Percentiles rank a stretch among this genome's conserved stretches.
Conservation (phyloP, 2,888 invertebrate genomes). For the Eutolmus rufibarbis region DNA sequence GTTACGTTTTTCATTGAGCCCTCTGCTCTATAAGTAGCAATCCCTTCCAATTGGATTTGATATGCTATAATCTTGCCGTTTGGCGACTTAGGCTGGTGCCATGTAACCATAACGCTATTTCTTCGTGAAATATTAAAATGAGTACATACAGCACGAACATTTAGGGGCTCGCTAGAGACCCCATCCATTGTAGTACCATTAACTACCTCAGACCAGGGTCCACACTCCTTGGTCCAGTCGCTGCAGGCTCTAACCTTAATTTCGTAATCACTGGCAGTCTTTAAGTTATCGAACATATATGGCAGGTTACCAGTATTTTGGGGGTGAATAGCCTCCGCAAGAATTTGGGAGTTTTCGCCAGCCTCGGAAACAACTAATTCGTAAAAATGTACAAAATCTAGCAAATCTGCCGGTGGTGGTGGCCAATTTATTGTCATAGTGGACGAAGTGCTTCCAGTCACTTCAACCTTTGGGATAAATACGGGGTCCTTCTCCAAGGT, state of each 20-base stretch:
- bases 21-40: constrained; percentile 66
- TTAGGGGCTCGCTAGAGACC: constrained; percentile 75
- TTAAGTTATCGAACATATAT: constrained; percentile 78
- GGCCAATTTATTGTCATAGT: constrained; percentile 86
- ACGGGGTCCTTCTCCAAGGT: constrained; percentile 77
- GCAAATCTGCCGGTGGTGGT: constrained; percentile 70
- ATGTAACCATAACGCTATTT: constrained; percentile 73
- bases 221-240: constrained; percentile 77
- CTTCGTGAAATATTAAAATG: constrained; percentile 65
- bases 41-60: constrained; percentile 69
- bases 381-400: constrained; percentile 79
- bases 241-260: constrained; percentile 85
- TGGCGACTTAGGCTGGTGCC: constrained; percentile 76
- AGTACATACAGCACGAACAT: constrained; percentile 72
- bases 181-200: constrained; percentile 87
- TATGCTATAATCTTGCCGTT: constrained; percentile 84
- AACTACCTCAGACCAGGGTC: constrained; percentile 78
- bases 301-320: constrained; percentile 72
- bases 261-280: constrained; percentile 80
- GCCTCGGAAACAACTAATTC: constrained; percentile 71
- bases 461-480: constrained; percentile 79
- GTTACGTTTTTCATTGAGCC: constrained; percentile 65
- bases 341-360: constrained; percentile 63
- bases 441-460: constrained; percentile 71
- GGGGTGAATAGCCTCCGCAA: constrained; percentile 70